Evolutionary conservation across 2,797 vertebrate species (phyloP), one percentile per base, ranked within the genome.

Genomic region (Xerus rutilus): DNA sequence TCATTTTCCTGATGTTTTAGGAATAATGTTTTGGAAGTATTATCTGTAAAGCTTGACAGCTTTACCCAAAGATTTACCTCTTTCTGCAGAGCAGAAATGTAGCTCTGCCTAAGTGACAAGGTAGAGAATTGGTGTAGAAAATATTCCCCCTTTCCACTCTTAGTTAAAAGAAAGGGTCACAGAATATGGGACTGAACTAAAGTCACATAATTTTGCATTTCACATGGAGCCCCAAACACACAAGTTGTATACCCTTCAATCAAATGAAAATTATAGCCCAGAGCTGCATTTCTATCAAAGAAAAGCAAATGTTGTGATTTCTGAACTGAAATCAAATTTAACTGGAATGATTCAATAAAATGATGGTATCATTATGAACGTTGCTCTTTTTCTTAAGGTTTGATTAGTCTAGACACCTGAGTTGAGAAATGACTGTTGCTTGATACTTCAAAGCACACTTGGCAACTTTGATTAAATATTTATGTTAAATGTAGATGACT

Each of bases 351-450:
- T 91, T 97, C 95, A 96, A 97, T 97, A 97, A 97, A 81, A 95
- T 86, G 93, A 96, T 74, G 88, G 57, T 91, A 57, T 97, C 96
- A 93, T 97, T 95, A 95, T 57, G 81, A 95, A 88, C 32, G 59
- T 73, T 73, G 73, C 54, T 54, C 76, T 95, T 74, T 95, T 95
- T 79, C 93, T 91, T 78, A 88, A 91, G 86, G 62, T 96, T 93
- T 96, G 97, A 98, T 98, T 97, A 97, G 96, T 95, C 89, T 92
- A 94, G 97, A 97, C 96, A 98, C 96, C 97, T 97, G 94, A 97
- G 62, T 43, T 86, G 47, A 94, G 69, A 91, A 96, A 87, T 90
- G 89, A 89, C 78, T 84, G 86, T n/a, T 82, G 30, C 77, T 82
- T 92, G 78, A 95, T 94, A 77, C 89, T 96, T 96, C 92, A 95